Evolutionary conservation across 2,888 invertebrate genomes (phyloP).

Genomic region (Trachelus troglodyta): DNA sequence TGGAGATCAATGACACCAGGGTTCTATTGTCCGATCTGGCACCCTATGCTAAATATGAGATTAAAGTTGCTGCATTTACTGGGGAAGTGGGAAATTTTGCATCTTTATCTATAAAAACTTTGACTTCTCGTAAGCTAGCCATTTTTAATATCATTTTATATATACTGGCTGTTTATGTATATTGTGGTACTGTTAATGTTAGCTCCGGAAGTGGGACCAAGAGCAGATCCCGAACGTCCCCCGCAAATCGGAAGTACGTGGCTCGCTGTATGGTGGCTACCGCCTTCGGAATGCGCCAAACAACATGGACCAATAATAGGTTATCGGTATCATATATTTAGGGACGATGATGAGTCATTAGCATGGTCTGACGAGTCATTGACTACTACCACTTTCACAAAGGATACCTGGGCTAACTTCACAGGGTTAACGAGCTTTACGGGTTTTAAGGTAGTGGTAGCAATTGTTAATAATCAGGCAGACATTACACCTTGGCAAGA

Average conservation of each 20-base stretch:
- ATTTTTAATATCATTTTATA: background rate
- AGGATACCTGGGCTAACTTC: slow-evolving; percentile 25
- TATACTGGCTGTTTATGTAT: background rate
- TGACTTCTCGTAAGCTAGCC: slow-evolving; percentile 9
- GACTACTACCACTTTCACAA: slow-evolving; percentile 15
- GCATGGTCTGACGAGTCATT: too few species aligned
- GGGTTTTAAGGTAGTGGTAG: slow-evolving; percentile 25
- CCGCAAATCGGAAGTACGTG: slow-evolving; percentile 27
- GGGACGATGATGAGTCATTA: slow-evolving; percentile 5
- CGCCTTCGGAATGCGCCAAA: slow-evolving; percentile 25
- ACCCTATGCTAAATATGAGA: slow-evolving; percentile 23
- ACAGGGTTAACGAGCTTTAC: slow-evolving; percentile 22
- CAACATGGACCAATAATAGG: slow-evolving; percentile 32
- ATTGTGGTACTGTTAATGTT: background rate
- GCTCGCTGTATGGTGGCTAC: slow-evolving; percentile 32
- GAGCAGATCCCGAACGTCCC: slow-evolving; percentile 9
- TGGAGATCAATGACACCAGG: slow-evolving; percentile 16
- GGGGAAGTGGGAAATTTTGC: slow-evolving; percentile 22
- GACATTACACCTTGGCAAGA: slow-evolving; percentile 9
- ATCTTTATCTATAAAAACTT: slow-evolving; percentile 14
- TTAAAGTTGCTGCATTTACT: slow-evolving; percentile 24
- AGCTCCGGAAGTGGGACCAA: slow-evolving; percentile 31
- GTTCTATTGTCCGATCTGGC: slow-evolving; percentile 17
- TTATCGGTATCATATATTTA: slow-evolving; percentile 27
- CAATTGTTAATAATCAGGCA: slow-evolving; percentile 21